Evolutionary conservation across 2,113 vertebrate species (phyloP), one percentile per base, ranked within the genome.

Genomic region (Lasiurus borealis): DNA sequence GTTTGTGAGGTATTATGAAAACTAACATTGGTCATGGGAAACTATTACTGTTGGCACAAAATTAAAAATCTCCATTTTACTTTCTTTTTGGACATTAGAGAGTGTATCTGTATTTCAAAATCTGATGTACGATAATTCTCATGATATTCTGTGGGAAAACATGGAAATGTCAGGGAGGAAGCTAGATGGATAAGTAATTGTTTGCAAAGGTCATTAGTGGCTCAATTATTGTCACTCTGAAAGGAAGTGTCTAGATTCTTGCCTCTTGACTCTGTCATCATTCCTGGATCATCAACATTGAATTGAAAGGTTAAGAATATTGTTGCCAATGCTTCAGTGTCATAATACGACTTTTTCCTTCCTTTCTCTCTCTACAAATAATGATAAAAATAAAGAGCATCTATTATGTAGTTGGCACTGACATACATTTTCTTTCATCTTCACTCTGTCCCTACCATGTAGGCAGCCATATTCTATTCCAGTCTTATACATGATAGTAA

Each of bases 161-260:
- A 85, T 48, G 52, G 15, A 71, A 81, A 52, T 87, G 50, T 31
- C 52, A 3, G 15, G 29, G 50, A 89, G 19, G 48, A 46, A 44
- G 25, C 50, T 88, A 34, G 27, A 77, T 66, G 54, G 8, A 57
- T 52, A 93, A 66, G 12, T 81, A 88, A 82, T 85, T 66, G 54
- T 81, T 95, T 85, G 16, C 62, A 73, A 77, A 95, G 36, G 69
- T 88, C 31, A 57, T 76, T 84, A 91, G 31, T 77, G 52, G 59
- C 34, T 85, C 73, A 91, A 1, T 88, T 85, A 81, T 62, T 90
- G 46, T 75, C 57, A 84, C 29, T 83, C 54, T 73, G 34, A 29
- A 85, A n/a, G 21, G 10, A 94, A 73, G 16, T 31, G 15, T 89
- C 59, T 68, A 69, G 69, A 73, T 82, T 59, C 8, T 96, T 80